phyloP scores from a whole-genome alignment of 2,113 vertebrate genomes.

The Stictonetta naevosa region DNA sequence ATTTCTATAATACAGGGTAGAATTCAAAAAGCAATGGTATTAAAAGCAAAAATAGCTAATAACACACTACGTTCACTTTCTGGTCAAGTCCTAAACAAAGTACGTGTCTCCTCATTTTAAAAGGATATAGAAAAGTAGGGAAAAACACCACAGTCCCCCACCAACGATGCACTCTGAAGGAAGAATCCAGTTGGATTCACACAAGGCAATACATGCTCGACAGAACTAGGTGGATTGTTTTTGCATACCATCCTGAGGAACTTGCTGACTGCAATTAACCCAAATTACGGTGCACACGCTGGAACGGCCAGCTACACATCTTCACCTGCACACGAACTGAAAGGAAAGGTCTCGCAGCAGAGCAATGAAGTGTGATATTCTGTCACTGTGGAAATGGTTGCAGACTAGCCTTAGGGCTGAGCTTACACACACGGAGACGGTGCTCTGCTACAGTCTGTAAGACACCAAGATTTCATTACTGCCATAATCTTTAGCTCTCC shows the following conservation, averaged over 20 bases:
- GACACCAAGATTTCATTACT: not conserved
- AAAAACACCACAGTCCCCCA: not conserved
- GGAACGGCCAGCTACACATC: not conserved
- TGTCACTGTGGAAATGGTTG: not conserved
- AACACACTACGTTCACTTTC: not conserved
- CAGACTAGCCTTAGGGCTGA: not conserved
- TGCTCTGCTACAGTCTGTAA: not conserved
- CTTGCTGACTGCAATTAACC: not conserved
- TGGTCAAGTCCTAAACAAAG: not conserved
- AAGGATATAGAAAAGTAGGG: not conserved
- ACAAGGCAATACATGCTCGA: not conserved
- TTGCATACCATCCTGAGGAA: slow-evolving; percentile 1
- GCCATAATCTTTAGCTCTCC: not conserved
- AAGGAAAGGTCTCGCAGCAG: not conserved
- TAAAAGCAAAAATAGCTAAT: not conserved
- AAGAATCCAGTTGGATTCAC: not conserved
- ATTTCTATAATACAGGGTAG: not conserved
- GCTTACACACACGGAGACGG: not conserved
- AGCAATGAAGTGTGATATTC: slow-evolving; percentile 2
- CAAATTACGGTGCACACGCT: not conserved
- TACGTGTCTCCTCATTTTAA: not conserved
- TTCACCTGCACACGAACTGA: not conserved
- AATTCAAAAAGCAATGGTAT: not conserved
- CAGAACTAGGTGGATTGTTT: slow-evolving; percentile 8
- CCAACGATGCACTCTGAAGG: not conserved